phyloP scores from a whole-genome alignment of 92 coral and sea anemone genomes.

The Zoanthus sociatus region DNA sequence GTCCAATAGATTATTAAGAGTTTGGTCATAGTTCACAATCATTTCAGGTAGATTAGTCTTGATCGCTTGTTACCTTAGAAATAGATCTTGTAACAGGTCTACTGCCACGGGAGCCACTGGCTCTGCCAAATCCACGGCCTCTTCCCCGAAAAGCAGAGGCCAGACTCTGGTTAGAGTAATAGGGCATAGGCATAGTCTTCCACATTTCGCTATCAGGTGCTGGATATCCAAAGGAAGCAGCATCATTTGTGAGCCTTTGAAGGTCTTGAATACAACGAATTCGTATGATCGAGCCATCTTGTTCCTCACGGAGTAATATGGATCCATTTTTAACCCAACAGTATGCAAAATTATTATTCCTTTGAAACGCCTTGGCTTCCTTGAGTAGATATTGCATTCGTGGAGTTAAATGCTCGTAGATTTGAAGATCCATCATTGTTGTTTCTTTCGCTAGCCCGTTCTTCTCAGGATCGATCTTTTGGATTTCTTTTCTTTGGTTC shows the following conservation, averaged over 20 bases:
- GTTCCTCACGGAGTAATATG: background rate
- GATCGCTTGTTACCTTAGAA: background rate
- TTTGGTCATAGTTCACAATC: background rate
- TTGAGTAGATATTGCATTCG: slow-evolving; percentile 29
- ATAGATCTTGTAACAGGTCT: background rate
- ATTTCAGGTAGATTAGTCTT: background rate
- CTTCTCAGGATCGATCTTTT: slow-evolving; percentile 5
- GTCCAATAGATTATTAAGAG: background rate
- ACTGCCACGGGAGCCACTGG: background rate
- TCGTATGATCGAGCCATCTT: background rate
- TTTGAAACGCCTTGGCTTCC: slow-evolving; percentile 39
- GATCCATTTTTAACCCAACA: slow-evolving; percentile 10
- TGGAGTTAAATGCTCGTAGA: slow-evolving; percentile 46
- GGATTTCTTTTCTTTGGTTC: background rate
- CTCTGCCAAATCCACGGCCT: slow-evolving; percentile 3
- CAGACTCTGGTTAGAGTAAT: slow-evolving; percentile 1
- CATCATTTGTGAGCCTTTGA: slow-evolving; percentile 7
- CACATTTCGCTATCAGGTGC: slow-evolving; percentile 6
- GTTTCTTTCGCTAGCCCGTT: slow-evolving; percentile 15
- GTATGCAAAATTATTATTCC: slow-evolving; percentile 16
- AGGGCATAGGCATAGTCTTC: slow-evolving; percentile 5
- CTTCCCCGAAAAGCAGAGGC: background rate
- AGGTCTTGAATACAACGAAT: background rate
- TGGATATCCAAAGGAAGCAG: background rate
- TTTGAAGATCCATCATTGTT: slow-evolving; percentile 15